Percentiles rank a stretch among this genome's conserved stretches.
These are phyloP conservation scores for Agonum fuliginosum DNA, from an alignment of 2,888 invertebrate genomes.

Conservation along the genomic window DNA sequence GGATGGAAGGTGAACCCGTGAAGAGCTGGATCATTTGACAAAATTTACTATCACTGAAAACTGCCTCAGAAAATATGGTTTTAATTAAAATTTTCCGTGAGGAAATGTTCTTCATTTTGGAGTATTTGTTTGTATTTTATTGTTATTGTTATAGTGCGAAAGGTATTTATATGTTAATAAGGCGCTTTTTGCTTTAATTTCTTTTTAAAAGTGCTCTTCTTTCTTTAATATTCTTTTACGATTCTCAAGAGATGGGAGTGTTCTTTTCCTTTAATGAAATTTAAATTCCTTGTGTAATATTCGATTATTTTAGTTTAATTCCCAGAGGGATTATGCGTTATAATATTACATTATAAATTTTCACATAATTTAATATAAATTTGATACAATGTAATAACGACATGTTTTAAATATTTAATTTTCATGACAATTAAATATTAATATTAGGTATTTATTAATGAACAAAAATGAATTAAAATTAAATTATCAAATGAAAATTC, in stretches of 20 bases:
- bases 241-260: neutral
- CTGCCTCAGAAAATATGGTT: neutral
- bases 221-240: neutral
- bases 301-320: neutral
- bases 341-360: too few species aligned
- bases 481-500: too few species aligned
- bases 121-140: constrained; percentile 19
- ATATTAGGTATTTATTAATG: too few species aligned
- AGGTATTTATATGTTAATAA: constrained; percentile 23
- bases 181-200: constrained; percentile 1
- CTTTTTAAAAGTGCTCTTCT: neutral
- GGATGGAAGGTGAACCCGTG: too few species aligned
- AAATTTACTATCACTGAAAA: constrained; percentile 11
- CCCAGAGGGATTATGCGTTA: too few species aligned
- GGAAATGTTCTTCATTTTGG: neutral
- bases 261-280: constrained; percentile 3
- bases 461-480: too few species aligned
- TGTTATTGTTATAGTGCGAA: constrained; percentile 3
- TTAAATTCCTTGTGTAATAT: neutral
- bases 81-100: constrained; percentile 21
- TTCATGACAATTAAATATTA: too few species aligned
- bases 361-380: too few species aligned
- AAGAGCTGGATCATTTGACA: constrained; percentile 12
- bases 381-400: too few species aligned
- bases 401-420: too few species aligned